Percentiles rank a stretch among this genome's conserved stretches.
phyloP scores from a whole-genome alignment of 2,797 vertebrate species.

The Coendou prehensilis region DNA sequence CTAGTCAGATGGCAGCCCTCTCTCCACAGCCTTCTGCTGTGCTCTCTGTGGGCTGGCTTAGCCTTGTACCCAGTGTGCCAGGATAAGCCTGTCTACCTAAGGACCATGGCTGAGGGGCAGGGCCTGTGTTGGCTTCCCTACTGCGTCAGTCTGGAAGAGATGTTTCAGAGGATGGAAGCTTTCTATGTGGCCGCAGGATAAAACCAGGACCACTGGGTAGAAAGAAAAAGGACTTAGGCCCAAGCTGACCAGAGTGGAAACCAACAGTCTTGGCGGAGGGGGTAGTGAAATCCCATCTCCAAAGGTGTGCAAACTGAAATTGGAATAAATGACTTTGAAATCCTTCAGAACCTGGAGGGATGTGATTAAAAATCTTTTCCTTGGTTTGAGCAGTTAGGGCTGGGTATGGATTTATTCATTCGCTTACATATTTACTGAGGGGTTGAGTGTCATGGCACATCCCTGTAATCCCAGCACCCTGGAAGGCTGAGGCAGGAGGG shows the following conservation, averaged over 20 bases:
- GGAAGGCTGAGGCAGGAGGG: not conserved
- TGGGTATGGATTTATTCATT: conserved; percentile 45
- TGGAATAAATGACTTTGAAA: conserved; percentile 12
- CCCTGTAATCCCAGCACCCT: not conserved
- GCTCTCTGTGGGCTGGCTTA: not conserved
- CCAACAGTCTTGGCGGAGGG: not conserved
- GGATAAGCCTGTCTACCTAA: not conserved
- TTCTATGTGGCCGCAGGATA: conserved; percentile 45
- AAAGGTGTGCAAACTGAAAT: conserved; percentile 14
- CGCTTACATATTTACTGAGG: conserved; percentile 54
- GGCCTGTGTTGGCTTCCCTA: not conserved
- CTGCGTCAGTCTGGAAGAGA: conserved; percentile 27
- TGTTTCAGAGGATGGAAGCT: not conserved
- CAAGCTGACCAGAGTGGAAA: not conserved
- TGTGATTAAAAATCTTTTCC: conserved; percentile 53
- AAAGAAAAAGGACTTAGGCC: conserved; percentile 50
- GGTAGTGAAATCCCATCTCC: not conserved
- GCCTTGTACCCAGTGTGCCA: conserved; percentile 25
- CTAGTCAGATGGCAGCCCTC: not conserved
- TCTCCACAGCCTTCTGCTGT: not conserved
- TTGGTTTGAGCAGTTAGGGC: not conserved
- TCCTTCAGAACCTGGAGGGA: conserved; percentile 32
- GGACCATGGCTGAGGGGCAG: not conserved
- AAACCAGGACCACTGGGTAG: not conserved
- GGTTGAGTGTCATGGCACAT: not conserved